Conservation (phyloP, 2,888 invertebrate genomes). For the Drosophila subquinaria region DNA sequence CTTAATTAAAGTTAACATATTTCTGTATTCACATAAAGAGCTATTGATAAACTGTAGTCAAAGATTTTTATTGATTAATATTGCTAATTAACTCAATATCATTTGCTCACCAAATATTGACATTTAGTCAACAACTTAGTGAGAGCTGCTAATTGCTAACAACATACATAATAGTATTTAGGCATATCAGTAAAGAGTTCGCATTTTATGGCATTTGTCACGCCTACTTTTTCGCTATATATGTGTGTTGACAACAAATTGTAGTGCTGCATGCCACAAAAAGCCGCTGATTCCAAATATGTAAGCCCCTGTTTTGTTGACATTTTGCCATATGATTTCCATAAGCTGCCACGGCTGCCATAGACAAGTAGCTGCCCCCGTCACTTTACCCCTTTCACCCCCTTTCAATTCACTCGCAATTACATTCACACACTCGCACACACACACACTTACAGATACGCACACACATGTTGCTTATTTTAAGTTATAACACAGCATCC, state of each 20-base stretch:
- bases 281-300: slow-evolving; percentile 71
- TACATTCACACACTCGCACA: slow-evolving; percentile 34
- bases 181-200: slow-evolving; percentile 43
- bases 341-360: slow-evolving; percentile 76
- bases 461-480: slow-evolving; percentile 77
- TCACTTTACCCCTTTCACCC: slow-evolving; percentile 6
- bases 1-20: too few species aligned
- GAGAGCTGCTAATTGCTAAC: slow-evolving; percentile 46
- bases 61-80: neutral
- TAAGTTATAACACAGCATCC: slow-evolving; percentile 64
- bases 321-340: slow-evolving; percentile 78
- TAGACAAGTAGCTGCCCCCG: slow-evolving; percentile 65
- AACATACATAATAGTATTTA: slow-evolving; percentile 15
- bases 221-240: slow-evolving; percentile 49
- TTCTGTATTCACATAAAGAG: neutral
- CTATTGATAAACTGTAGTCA: neutral
- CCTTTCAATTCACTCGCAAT: slow-evolving; percentile 14
- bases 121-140: slow-evolving; percentile 39
- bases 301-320: slow-evolving; percentile 65
- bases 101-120: slow-evolving; percentile 24
- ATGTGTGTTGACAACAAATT: slow-evolving; percentile 51
- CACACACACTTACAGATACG: neutral
- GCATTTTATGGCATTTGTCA: slow-evolving; percentile 56
- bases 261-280: slow-evolving; percentile 55
- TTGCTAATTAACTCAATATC: neutral